A percentile compares a stretch with the other conserved stretches of the same genome.
Evolutionary conservation across 2,113 vertebrate species (phyloP).

Genomic region (Phalacrocorax aristotelis): DNA sequence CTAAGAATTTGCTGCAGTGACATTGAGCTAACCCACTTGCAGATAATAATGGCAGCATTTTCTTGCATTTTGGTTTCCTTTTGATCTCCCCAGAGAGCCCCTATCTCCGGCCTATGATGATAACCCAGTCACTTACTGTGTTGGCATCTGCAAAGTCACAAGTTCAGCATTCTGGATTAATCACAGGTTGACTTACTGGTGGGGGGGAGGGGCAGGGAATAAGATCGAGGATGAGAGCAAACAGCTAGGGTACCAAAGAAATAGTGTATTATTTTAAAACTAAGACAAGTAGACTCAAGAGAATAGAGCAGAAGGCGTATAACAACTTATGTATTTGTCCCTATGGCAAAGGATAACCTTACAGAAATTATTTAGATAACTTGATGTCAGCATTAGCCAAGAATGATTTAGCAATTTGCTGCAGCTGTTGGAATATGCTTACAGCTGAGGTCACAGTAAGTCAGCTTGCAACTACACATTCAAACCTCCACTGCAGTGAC

Average conservation of each 20-base stretch:
- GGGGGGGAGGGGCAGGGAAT: too few relatives aligned
- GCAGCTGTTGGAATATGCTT: background rate
- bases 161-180: slow-evolving; percentile 18
- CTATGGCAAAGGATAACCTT: background rate
- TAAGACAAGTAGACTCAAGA: background rate
- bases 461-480: background rate
- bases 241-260: background rate
- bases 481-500: background rate
- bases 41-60: slow-evolving; percentile 1
- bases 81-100: background rate
- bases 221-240: background rate
- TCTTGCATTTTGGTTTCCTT: background rate
- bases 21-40: background rate
- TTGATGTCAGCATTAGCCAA: background rate
- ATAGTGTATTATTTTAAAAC: background rate
- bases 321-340: background rate
- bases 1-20: slow-evolving; percentile 37
- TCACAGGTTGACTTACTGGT: background rate
- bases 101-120: background rate
- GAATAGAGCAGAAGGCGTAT: background rate
- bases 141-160: slow-evolving; percentile 11
- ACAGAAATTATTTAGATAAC: background rate
- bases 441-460: background rate
- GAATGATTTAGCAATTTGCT: slow-evolving; percentile 19
- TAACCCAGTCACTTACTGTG: background rate